Evolutionary conservation across 2,797 vertebrate species (phyloP), one percentile per base, ranked within the genome.

Genomic region (Channallabes apus): DNA sequence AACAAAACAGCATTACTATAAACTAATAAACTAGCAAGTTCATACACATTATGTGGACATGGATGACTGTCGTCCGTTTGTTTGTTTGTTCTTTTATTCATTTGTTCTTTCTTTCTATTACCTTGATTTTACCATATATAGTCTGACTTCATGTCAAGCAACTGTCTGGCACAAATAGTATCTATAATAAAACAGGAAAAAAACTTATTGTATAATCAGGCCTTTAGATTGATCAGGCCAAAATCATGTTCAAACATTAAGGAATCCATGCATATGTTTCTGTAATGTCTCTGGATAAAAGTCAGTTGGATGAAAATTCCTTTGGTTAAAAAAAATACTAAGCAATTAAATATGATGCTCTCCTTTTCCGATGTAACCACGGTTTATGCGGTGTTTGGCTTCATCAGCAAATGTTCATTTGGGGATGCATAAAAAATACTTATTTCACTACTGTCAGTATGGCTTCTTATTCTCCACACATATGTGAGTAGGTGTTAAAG

Each of bases 401-500:
- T 73, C 24, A 46, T 15, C 5, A n/a, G 41, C 12, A 51, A 46
- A 5, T 46, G 32, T 72, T 3, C 24, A 24, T 46, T 46, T 41
- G 58, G 58, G 4, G 58, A 35, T 62, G 65, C 56, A 76, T 35
- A 22, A n/a, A 58, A 68, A 46, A 41, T 12, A 3, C 12, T 22
- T 29, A 62, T 76, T 51, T 56, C 8, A 17, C 29, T 18, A 38
- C 18, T n/a, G 77, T 35, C 46, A 29, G 54, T 71, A 51, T 59
- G 11, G 38, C 3, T 46, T 24, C 18, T 27, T 24, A 35, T 24
- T 64, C 4, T 20, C 8, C 6, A 15, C 24, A 7, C 32, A 38
- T n/a, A 32, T 41, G 18, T 71, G 72, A 84, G 24, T 54, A 80
- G 69, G 41, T 73, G 56, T 71, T 41, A 80, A 80, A 35, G 22